Conservation (phyloP, 2,888 invertebrate species). For the Acrobasis repandana region DNA sequence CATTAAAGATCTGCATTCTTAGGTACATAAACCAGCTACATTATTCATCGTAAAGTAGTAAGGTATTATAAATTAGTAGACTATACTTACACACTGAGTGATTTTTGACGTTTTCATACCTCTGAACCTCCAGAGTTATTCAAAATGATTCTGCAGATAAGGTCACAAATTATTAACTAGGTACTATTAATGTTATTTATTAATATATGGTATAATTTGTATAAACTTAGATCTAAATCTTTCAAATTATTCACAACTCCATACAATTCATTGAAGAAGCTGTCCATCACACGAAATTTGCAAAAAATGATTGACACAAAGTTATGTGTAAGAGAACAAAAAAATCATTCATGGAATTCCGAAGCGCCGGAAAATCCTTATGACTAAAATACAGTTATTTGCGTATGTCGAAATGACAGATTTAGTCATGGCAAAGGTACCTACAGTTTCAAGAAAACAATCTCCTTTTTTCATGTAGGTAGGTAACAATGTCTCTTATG, state of each 20-base stretch:
- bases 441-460: too few relatives aligned
- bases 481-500: too few relatives aligned
- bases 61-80: too few relatives aligned
- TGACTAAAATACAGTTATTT: conserved; percentile 15
- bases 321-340: not conserved
- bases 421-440: not conserved
- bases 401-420: conserved; percentile 7
- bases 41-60: too few relatives aligned
- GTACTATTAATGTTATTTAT: not conserved
- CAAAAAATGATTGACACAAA: conserved; percentile 9
- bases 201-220: not conserved
- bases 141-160: too few relatives aligned
- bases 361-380: conserved; percentile 5
- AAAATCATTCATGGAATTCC: conserved; percentile 19
- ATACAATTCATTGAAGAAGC: conserved; percentile 5
- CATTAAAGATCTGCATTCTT: too few relatives aligned
- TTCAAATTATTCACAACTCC: not conserved
- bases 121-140: too few relatives aligned
- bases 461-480: too few relatives aligned
- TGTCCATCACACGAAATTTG: not conserved
- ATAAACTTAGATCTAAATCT: not conserved
- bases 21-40: too few relatives aligned
- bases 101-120: too few relatives aligned
- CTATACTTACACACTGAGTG: too few relatives aligned
- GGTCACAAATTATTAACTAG: not conserved